Conservation (phyloP, 2,113 vertebrate species). For the Mugil cephalus region DNA sequence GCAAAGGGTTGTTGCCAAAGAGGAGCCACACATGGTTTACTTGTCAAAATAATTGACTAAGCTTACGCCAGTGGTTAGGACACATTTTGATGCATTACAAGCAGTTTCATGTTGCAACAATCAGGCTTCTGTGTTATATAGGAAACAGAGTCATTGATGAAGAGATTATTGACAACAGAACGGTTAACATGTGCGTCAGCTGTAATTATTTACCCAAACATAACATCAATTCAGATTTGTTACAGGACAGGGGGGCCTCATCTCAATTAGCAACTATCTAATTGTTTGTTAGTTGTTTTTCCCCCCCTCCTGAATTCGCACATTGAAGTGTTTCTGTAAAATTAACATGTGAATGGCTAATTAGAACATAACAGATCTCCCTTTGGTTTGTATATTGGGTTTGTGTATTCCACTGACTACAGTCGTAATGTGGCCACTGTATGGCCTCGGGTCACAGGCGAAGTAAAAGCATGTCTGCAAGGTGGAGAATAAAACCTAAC, state of each 20-base stretch:
- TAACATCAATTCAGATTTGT: slow-evolving; percentile 19
- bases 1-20: slow-evolving; percentile 9
- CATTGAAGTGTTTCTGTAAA: slow-evolving; percentile 76
- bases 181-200: slow-evolving; percentile 8
- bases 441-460: slow-evolving; percentile 71
- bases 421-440: slow-evolving; percentile 40
- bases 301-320: slow-evolving; percentile 21
- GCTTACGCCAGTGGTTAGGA: background rate
- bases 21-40: slow-evolving; percentile 9
- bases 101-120: slow-evolving; percentile 23
- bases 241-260: background rate
- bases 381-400: slow-evolving; percentile 77
- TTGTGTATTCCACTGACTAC: slow-evolving; percentile 82
- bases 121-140: background rate
- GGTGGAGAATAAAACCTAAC: slow-evolving; percentile 55
- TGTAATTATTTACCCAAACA: slow-evolving; percentile 13
- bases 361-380: slow-evolving; percentile 76
- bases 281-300: slow-evolving; percentile 57
- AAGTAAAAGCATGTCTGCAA: slow-evolving; percentile 63
- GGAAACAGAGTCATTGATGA: slow-evolving; percentile 8
- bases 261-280: slow-evolving; percentile 50
- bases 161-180: slow-evolving; percentile 31
- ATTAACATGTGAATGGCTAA: slow-evolving; percentile 87
- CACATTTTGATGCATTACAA: background rate
- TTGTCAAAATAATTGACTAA: background rate